Evolutionary conservation across 2,888 invertebrate genomes (phyloP).

Genomic region (Drosophila imparisetae): DNA sequence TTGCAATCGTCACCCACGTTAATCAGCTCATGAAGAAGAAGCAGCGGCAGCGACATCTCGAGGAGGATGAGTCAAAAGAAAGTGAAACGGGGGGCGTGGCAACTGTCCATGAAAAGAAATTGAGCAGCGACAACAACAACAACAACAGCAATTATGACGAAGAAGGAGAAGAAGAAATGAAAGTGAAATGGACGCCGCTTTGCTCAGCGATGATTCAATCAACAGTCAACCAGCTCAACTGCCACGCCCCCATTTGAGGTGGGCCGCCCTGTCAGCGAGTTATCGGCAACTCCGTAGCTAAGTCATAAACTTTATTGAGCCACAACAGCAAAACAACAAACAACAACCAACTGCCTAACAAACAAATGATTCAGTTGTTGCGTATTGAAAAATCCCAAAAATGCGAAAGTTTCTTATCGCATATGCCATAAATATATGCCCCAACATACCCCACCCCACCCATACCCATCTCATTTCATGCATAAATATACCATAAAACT

Average conservation of each 20-base stretch:
- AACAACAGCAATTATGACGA: slow-evolving; percentile 18
- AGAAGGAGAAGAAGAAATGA: slow-evolving; percentile 54
- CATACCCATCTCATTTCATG: slow-evolving; percentile 33
- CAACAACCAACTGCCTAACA: slow-evolving; percentile 1
- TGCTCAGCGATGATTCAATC: slow-evolving; percentile 70
- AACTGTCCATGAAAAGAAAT: slow-evolving; percentile 67
- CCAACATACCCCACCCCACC: background rate
- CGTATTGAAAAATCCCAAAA: slow-evolving; percentile 33
- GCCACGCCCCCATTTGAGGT: slow-evolving; percentile 43
- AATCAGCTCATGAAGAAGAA: slow-evolving; percentile 32
- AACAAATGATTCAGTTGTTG: slow-evolving; percentile 35
- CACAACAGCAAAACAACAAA: slow-evolving; percentile 15
- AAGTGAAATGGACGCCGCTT: slow-evolving; percentile 65
- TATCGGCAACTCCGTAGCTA: slow-evolving; percentile 40
- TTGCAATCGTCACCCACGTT: slow-evolving; percentile 75
- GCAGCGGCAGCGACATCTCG: background rate
- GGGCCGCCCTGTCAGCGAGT: slow-evolving; percentile 14
- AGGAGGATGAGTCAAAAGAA: slow-evolving; percentile 60
- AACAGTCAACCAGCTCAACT: slow-evolving; percentile 6
- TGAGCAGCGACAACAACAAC: slow-evolving; percentile 38
- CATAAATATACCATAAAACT: slow-evolving; percentile 53
- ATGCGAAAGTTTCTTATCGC: slow-evolving; percentile 71
- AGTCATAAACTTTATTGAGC: slow-evolving; percentile 49
- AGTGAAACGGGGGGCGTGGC: slow-evolving; percentile 61
- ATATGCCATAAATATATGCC: slow-evolving; percentile 32